Evolutionary conservation across 2,113 vertebrate genomes (phyloP), one percentile per base, ranked within the genome.

Genomic region (Aegithalos caudatus): DNA sequence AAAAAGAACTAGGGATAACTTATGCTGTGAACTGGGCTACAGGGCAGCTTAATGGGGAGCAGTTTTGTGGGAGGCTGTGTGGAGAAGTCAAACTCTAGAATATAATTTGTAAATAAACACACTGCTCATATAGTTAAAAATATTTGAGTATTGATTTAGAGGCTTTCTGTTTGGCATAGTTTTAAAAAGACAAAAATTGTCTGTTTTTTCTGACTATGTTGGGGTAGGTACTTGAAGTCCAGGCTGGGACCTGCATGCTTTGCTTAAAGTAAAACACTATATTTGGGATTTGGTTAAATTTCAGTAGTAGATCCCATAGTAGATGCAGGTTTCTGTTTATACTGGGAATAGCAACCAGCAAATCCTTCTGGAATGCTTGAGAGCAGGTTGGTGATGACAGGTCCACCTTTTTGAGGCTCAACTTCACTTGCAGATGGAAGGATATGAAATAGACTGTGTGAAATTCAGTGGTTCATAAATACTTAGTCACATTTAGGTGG

Each of bases 241-340:
- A 5, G 0, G 0, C 6, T 23, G 37, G 16, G 18, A 53, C 6
- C 24, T 60, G 24, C 0, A 0, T 50, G 38, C 18, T 56, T 81
- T 57, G 45, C n/a, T 73, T 65, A 8, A 76, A 64, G 15, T 14
- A 40, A 87, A 9, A 24, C 11, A 6, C 35, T 28, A 1, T 11
- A 2, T 42, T 70, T 51, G 60, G 71, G 33, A 29, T 45, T 35
- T 48, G 22, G 17, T 44, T 58, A 2, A 50, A 42, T 66, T 71
- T 71, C 9, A 6, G 21, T 42, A 19, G 42, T 7, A 42, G 67
- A 21, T 78, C 13, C 53, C 38, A 19, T 1, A 28, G 29, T 0
- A 66, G 47, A 2, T 45, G 27, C 25, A 33, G 9, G 3, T 62
- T 81, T 91, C 22, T 81, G 9, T 42, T 69, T 69, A 3, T 18